These are phyloP conservation scores for Clarias magur DNA, from an alignment of 2,113 vertebrate genomes.

Conservation along the genomic window DNA sequence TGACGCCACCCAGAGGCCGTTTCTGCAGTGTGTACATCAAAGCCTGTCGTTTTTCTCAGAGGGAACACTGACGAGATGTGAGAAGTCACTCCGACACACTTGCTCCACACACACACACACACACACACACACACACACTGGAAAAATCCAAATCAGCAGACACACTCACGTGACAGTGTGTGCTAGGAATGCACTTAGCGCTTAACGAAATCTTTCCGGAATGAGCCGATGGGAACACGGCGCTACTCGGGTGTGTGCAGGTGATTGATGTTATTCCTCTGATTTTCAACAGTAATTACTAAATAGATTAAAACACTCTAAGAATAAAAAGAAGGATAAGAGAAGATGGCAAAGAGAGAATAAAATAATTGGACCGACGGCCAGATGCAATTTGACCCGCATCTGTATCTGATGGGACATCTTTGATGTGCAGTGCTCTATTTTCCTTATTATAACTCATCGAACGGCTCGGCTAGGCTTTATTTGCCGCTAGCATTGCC, in stretches of 20 bases:
- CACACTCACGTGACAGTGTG: neutral
- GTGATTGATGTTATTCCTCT: neutral
- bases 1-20: too few relatives aligned
- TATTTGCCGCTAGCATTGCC: too few relatives aligned
- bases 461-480: too few relatives aligned
- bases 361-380: neutral
- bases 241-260: neutral
- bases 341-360: neutral
- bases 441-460: too few relatives aligned
- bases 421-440: too few relatives aligned
- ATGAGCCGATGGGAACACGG: neutral
- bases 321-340: neutral
- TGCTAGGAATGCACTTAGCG: neutral
- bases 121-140: neutral
- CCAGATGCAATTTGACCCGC: too few relatives aligned
- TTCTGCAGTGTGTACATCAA: constrained; percentile 26
- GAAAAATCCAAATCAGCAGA: neutral
- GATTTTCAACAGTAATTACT: too few relatives aligned
- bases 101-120: neutral
- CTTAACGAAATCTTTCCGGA: neutral
- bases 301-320: too few relatives aligned
- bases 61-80: constrained; percentile 49
- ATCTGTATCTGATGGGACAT: too few relatives aligned
- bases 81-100: constrained; percentile 37
- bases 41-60: constrained; percentile 26